These are phyloP conservation scores for Mohoua ochrocephala DNA, from an alignment of 2,113 vertebrate species.

Conservation along the genomic window DNA sequence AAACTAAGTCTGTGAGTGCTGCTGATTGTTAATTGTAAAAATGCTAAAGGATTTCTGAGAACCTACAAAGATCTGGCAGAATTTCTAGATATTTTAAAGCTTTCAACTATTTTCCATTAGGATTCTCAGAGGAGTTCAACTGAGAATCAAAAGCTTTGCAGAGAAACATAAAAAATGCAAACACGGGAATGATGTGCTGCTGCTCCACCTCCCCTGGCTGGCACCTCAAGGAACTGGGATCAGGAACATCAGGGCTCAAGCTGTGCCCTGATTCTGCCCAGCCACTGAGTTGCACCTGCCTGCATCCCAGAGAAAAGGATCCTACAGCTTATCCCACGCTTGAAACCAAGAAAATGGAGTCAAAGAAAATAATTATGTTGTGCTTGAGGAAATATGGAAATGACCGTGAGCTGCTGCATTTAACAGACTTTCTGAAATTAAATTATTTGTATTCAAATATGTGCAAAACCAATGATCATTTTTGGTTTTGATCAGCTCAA, in stretches of 20 bases:
- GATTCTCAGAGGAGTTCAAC: neutral
- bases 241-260: neutral
- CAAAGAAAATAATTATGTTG: neutral
- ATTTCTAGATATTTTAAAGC: neutral
- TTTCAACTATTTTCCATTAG: neutral
- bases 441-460: conserved; percentile 49
- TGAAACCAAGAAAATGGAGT: neutral
- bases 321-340: neutral
- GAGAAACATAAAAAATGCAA: neutral
- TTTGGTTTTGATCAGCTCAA: conserved; percentile 39
- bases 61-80: neutral
- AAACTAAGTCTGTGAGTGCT: neutral
- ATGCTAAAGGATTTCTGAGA: neutral
- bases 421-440: neutral
- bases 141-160: neutral
- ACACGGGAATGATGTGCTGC: neutral
- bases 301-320: neutral
- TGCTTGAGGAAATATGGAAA: conserved; percentile 30
- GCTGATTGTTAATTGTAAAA: neutral
- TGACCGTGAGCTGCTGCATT: neutral
- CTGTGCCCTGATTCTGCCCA: neutral
- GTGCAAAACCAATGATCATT: conserved; percentile 28
- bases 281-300: neutral
- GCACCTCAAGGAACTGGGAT: neutral
- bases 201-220: neutral